Evolutionary conservation across 2,797 vertebrate species (phyloP).

Genomic region (Malurus splendens): DNA sequence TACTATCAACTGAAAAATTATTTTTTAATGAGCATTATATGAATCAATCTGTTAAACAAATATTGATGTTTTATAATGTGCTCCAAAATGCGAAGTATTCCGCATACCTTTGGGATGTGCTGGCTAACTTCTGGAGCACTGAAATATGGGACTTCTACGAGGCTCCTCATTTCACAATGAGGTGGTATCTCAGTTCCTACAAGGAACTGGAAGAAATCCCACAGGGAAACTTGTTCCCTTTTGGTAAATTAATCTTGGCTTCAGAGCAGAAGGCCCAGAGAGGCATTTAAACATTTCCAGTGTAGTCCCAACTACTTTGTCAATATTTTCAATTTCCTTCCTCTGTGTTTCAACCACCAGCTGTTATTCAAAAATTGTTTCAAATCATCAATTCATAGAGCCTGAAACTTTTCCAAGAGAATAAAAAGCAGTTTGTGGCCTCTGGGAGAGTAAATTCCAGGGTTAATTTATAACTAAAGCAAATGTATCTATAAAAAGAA

Average conservation of each 20-base stretch:
- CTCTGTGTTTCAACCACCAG: neutral
- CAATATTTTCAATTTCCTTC: neutral
- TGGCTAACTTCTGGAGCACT: neutral
- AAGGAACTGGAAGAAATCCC: neutral
- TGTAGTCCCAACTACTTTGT: neutral
- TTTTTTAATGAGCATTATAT: neutral
- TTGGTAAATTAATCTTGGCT: neutral
- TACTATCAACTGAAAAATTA: neutral
- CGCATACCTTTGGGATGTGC: neutral
- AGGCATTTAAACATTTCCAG: neutral
- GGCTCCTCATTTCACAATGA: neutral
- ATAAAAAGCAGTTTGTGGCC: conserved; percentile 42
- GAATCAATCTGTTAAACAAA: neutral
- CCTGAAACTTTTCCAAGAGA: conserved; percentile 27
- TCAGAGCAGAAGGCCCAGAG: neutral
- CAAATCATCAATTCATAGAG: conserved; percentile 8
- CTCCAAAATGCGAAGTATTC: neutral
- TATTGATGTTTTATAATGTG: neutral
- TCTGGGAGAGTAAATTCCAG: conserved; percentile 51
- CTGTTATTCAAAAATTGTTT: neutral
- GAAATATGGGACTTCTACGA: neutral
- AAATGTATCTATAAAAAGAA: conserved; percentile 75
- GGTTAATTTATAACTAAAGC: conserved; percentile 80
- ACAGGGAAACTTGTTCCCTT: neutral
- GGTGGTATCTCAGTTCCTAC: neutral